Base-by-base conservation (phyloP, 2,888 invertebrate species). In the Molanna angustata region DNA sequence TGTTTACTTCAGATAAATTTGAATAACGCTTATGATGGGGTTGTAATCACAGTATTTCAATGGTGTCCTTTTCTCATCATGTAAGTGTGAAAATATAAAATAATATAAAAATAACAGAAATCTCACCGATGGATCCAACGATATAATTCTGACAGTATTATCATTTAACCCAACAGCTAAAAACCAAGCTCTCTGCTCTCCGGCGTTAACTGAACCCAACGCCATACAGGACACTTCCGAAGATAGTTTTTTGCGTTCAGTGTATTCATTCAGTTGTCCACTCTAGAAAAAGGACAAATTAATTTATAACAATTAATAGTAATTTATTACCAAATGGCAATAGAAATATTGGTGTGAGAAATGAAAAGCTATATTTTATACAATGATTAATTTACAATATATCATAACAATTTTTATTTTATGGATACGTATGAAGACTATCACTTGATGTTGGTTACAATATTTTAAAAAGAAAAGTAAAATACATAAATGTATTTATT, bases 221-320 rank as follows among this genome's bases (percentile, higher is more conserved):
- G 95, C 96, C 98, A 99, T 98, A 68, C 98, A 99, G 61, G 98
- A 89, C 1, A 99, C 96, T 70, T 99, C 98, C 0, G 92, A 88
- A 4, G 94, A 90, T 86, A 99, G 88, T 67, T 96, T 94, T 66
- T 96, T 95, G 7, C 97, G 82, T 68, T 98, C 97, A 6, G 95
- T 96, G 69, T 97, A 99, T 70, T 99, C 99, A 73, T 99, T 97
- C 44, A 99, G 75, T 70, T 97, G 95, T 1, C 98, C 98, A 61
- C 94, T 93, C 95, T 96, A 70, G 39, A 78, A 80, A 62, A 60
- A 57, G 7, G 17, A 18, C n/a, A n/a, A n/a, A n/a, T n/a, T n/a
- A n/a, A n/a, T n/a, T n/a, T n/a, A n/a, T n/a, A n/a, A n/a, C n/a
- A n/a, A n/a, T n/a, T n/a, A n/a, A n/a, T n/a, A n/a, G n/a, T n/a